Percentiles rank a stretch among this genome's conserved stretches.
These are phyloP conservation scores for Carpatolechia fugitivella DNA, from an alignment of 2,888 invertebrate species.

Conservation along the genomic window DNA sequence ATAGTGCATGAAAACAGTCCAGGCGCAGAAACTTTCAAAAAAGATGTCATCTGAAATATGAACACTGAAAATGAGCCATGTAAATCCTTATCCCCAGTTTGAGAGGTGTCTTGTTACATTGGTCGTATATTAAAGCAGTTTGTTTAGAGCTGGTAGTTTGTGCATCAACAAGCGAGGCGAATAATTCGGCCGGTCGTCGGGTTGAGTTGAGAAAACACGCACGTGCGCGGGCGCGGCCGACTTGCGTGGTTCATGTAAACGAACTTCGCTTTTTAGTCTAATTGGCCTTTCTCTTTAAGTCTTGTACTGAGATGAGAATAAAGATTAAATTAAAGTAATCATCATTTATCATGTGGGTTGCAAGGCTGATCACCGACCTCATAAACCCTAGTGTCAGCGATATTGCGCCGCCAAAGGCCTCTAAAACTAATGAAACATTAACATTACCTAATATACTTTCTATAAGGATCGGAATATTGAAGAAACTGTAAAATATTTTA, in stretches of 20 bases:
- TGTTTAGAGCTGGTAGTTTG: constrained; percentile 35
- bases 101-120: background rate
- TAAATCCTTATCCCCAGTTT: background rate
- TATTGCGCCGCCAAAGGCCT: too few relatives aligned
- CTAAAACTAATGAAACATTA: too few relatives aligned
- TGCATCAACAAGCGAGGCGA: constrained; percentile 47
- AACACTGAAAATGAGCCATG: background rate
- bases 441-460: too few relatives aligned
- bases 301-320: background rate
- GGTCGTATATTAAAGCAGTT: constrained; percentile 10
- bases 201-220: constrained; percentile 65
- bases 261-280: background rate
- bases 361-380: too few relatives aligned
- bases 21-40: too few relatives aligned
- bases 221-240: constrained; percentile 42
- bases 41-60: background rate
- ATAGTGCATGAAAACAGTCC: too few relatives aligned
- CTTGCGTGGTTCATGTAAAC: constrained; percentile 41
- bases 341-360: too few relatives aligned
- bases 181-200: constrained; percentile 59
- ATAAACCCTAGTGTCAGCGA: too few relatives aligned
- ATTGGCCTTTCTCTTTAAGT: background rate
- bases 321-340: too few relatives aligned
- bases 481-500: background rate
- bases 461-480: too few relatives aligned